Conservation (phyloP, 1,140 invertebrate species). For the Belonocnema kinseyi region DNA sequence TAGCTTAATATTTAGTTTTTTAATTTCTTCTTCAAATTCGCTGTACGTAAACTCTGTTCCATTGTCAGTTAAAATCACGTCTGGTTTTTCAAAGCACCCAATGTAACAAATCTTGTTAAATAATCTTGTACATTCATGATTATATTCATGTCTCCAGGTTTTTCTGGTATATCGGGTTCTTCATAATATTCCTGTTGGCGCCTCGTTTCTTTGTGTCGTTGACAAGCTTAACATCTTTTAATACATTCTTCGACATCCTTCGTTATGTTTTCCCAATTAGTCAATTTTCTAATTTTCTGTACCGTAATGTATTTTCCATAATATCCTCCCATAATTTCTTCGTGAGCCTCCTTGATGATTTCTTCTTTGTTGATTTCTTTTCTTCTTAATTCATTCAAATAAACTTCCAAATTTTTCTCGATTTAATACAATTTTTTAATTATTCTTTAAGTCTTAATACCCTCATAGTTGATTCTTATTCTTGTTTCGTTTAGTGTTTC, state of each 20-base stretch:
- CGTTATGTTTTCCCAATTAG: neutral
- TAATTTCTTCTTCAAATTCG: too few species aligned
- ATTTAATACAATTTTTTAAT: neutral
- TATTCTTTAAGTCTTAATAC: neutral
- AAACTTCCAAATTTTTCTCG: neutral
- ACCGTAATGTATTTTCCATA: slow-evolving; percentile 1
- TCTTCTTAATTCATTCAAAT: neutral
- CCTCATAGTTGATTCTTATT: slow-evolving; percentile 6
- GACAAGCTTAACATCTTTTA: neutral
- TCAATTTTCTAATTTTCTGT: neutral
- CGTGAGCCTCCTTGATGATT: neutral
- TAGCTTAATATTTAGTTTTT: too few species aligned
- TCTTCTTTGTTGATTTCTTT: too few species aligned
- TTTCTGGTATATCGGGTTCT: slow-evolving; percentile 22
- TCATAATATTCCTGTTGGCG: slow-evolving; percentile 3
- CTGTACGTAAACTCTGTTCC: too few species aligned
- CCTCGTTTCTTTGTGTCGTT: neutral
- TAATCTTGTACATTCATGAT: slow-evolving; percentile 17
- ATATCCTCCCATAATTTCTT: neutral
- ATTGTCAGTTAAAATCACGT: neutral
- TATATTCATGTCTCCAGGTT: slow-evolving; percentile 1
- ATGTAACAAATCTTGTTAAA: slow-evolving; percentile 19
- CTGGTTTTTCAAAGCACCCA: neutral
- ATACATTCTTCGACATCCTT: neutral
- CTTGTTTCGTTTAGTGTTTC: neutral